These are phyloP conservation scores for Gymnosoma rotundatum DNA, from an alignment of 2,888 invertebrate species.

Conservation along the genomic window DNA sequence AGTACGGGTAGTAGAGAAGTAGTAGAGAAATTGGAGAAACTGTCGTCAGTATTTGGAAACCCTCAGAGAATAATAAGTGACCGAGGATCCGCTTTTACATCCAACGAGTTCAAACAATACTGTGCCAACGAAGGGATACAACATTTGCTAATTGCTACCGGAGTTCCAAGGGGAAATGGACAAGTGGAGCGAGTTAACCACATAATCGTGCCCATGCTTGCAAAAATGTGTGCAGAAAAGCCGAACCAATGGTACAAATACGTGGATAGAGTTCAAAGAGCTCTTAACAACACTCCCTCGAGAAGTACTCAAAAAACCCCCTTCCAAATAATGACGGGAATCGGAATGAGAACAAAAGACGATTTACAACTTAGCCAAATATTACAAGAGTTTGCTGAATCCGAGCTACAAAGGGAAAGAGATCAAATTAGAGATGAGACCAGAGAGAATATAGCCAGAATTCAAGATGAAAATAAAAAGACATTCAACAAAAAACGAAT, in stretches of 20 bases:
- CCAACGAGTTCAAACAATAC: conserved; percentile 74
- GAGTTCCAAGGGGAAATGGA: conserved; percentile 57
- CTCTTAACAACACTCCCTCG: background rate
- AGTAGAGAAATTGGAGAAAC: conserved; percentile 62
- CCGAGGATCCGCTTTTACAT: conserved; percentile 48
- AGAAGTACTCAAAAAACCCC: conserved; percentile 15
- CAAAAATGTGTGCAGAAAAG: conserved; percentile 4
- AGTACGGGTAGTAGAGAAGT: conserved; percentile 71
- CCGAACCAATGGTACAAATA: conserved; percentile 1
- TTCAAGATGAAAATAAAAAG: too few relatives aligned
- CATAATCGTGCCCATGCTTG: conserved; percentile 1
- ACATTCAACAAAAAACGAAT: background rate
- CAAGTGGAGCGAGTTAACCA: background rate
- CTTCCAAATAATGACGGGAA: background rate
- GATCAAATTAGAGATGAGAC: too few relatives aligned
- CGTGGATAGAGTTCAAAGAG: conserved; percentile 7
- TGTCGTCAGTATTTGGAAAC: conserved; percentile 35
- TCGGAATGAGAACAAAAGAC: too few relatives aligned
- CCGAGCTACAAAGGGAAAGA: too few relatives aligned
- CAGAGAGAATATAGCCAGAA: too few relatives aligned
- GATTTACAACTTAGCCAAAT: too few relatives aligned
- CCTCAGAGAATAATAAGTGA: conserved; percentile 38
- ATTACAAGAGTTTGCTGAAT: too few relatives aligned
- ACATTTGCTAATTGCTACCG: conserved; percentile 75
- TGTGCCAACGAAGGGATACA: conserved; percentile 73